Evolutionary conservation across 1,140 invertebrate species (phyloP).

Genomic region (Calephelis nemesis): DNA sequence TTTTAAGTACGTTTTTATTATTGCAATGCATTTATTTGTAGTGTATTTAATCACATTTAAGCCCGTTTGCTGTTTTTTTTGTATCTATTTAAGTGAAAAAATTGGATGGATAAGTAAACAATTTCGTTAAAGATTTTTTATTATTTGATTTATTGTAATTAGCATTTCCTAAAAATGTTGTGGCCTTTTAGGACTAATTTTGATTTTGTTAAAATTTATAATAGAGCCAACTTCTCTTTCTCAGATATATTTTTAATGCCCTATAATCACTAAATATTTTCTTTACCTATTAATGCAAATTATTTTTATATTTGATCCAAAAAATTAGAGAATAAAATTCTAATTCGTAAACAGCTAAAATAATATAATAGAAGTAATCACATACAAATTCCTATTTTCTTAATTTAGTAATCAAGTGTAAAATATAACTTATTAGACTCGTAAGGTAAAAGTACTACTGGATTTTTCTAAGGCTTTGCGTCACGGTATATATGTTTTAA

Average conservation of each 20-base stretch:
- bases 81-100: slow-evolving; percentile 37
- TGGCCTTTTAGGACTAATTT: slow-evolving; percentile 67
- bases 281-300: slow-evolving; percentile 22
- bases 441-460: slow-evolving; percentile 72
- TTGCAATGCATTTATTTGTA: slow-evolving; percentile 22
- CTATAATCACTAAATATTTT: slow-evolving; percentile 31
- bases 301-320: slow-evolving; percentile 22
- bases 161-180: slow-evolving; percentile 62
- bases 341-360: slow-evolving; percentile 18
- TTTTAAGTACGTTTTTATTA: slow-evolving; percentile 21
- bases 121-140: slow-evolving; percentile 3
- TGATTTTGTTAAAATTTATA: slow-evolving; percentile 70
- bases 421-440: slow-evolving; percentile 71
- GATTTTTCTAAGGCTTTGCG: slow-evolving; percentile 60
- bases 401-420: slow-evolving; percentile 61
- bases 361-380: slow-evolving; percentile 28
- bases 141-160: slow-evolving; percentile 39
- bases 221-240: slow-evolving; percentile 70
- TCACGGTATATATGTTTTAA: slow-evolving; percentile 32
- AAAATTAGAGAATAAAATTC: slow-evolving; percentile 19
- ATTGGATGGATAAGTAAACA: slow-evolving; percentile 45
- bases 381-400: slow-evolving; percentile 29
- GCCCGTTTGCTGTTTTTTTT: slow-evolving; percentile 10
- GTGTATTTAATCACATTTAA: slow-evolving; percentile 26
- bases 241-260: slow-evolving; percentile 46